Percentiles rank a stretch among this genome's conserved stretches.
phyloP scores from a whole-genome alignment of 2,888 invertebrate genomes.

The Dasypolia templi region DNA sequence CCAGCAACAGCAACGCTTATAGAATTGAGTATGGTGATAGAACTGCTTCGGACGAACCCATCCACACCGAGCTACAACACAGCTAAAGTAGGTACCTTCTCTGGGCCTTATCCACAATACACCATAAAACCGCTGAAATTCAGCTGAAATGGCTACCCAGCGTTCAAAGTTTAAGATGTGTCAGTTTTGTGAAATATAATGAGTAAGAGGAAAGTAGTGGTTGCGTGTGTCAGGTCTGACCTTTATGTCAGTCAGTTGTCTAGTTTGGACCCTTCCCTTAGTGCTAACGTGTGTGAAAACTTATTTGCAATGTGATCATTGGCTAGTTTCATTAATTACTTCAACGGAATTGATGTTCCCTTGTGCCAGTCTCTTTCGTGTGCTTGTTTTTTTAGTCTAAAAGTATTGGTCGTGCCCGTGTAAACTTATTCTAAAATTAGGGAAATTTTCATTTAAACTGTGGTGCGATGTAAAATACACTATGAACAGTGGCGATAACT shows the following conservation, averaged over 20 bases:
- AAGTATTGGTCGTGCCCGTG: not conserved
- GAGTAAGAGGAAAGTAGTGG: conserved; percentile 78
- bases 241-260: conserved; percentile 72
- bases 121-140: conserved; percentile 15
- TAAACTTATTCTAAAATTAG: not conserved
- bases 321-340: conserved; percentile 32
- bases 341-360: not conserved
- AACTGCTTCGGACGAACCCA: not conserved
- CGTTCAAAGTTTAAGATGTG: conserved; percentile 69
- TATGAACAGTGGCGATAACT: not conserved
- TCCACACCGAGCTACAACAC: not conserved
- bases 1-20: not conserved
- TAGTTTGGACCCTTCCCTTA: conserved; percentile 55
- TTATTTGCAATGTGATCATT: conserved; percentile 38
- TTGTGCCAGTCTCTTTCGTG: conserved; percentile 24
- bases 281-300: conserved; percentile 40
- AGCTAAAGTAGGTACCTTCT: not conserved
- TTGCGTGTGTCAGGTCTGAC: conserved; percentile 71
- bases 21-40: not conserved
- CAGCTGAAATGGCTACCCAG: conserved; percentile 44
- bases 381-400: not conserved
- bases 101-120: not conserved
- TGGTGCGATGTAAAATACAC: not conserved
- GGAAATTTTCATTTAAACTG: not conserved
- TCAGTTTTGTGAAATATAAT: conserved; percentile 72